Evolutionary conservation across 2,797 vertebrate species (phyloP), one percentile per base, ranked within the genome.

Genomic region (Corythornis leucogaster): DNA sequence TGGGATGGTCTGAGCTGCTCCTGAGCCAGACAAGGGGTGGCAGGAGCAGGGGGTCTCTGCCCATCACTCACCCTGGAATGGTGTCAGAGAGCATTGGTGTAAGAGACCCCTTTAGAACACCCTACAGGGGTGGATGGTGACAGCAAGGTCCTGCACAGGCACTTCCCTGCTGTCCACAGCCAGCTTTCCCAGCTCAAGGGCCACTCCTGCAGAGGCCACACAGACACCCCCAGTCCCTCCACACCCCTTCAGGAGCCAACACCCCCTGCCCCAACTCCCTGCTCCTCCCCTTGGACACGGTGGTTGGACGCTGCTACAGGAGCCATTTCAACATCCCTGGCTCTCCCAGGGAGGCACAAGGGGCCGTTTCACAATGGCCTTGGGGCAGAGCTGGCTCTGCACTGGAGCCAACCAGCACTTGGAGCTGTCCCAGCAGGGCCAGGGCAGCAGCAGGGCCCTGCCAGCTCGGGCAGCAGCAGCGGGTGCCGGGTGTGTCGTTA

Each of bases 191-290:
- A 31, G 55, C 46, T 82, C 45, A 53, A 45, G 54, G 50, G 24
- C 70, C 31, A 25, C 10, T 40, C 43, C 38, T 0, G 2, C 33
- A 35, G 17, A 57, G 13, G 21, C 51, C 20, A 7, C 1, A 4
- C 18, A 42, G 30, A 73, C 9, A 45, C 1, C n/a, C 30, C 42
- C 58, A 19, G 30, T 38, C 38, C 38, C 50, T 87, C 53, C 50
- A 58, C 19, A 16, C 51, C 22, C 26, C 83, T 77, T 30, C 19
- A 31, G 63, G 19, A 77, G 20, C 15, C 0, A 28, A 20, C 30
- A 38, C 4, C 38, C 5, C 1, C 2, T 3, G 15, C 14, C 66
- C 12, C 66, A 21, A 64, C 15, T 0, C 40, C 35, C 6, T 15
- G 46, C 43, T 13, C 45, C 43, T 77, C 43, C 57, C 55, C 84